phyloP scores from a whole-genome alignment of 1,140 invertebrate genomes.

The Lucilia cuprina region DNA sequence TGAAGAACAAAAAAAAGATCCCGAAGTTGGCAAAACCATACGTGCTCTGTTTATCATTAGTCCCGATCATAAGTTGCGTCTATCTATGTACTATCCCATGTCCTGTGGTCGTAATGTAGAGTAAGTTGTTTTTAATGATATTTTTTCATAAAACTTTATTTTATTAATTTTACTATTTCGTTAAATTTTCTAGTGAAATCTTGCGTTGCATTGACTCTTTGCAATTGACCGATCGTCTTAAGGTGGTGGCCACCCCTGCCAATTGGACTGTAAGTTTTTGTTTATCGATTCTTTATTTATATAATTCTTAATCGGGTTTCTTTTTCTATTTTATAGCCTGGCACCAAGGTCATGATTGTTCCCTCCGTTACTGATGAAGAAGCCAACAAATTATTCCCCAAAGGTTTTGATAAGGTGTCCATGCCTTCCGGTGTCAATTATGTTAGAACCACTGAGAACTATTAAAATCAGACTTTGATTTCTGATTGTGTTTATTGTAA shows the following conservation, averaged over 20 bases:
- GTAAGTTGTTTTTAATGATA: conserved; percentile 68
- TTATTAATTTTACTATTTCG: not conserved
- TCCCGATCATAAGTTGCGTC: conserved; percentile 80
- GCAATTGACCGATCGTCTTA: conserved; percentile 76
- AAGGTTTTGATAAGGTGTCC: conserved; percentile 70
- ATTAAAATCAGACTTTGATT: conserved; percentile 54
- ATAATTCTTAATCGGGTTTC: not conserved
- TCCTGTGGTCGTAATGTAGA: conserved; percentile 91
- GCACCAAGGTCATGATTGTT: conserved; percentile 83
- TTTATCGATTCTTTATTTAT: conserved; percentile 35
- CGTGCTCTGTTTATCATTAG: conserved; percentile 88
- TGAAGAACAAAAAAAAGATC: conserved; percentile 75
- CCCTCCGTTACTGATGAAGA: conserved; percentile 77
- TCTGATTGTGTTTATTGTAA: not conserved
- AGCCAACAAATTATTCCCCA: conserved; percentile 74
- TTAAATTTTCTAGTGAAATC: conserved; percentile 79
- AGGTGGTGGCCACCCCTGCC: conserved; percentile 83
- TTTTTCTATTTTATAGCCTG: conserved; percentile 66
- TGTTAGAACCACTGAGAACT: conserved; percentile 77
- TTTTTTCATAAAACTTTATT: not conserved
- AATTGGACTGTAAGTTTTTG: conserved; percentile 82
- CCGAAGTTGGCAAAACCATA: conserved; percentile 78
- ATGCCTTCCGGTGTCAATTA: conserved; percentile 85
- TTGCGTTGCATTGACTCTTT: conserved; percentile 87
- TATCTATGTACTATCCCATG: conserved; percentile 89